phyloP scores from a whole-genome alignment of 1,140 invertebrate species.

The Neotoxoptera formosana region DNA sequence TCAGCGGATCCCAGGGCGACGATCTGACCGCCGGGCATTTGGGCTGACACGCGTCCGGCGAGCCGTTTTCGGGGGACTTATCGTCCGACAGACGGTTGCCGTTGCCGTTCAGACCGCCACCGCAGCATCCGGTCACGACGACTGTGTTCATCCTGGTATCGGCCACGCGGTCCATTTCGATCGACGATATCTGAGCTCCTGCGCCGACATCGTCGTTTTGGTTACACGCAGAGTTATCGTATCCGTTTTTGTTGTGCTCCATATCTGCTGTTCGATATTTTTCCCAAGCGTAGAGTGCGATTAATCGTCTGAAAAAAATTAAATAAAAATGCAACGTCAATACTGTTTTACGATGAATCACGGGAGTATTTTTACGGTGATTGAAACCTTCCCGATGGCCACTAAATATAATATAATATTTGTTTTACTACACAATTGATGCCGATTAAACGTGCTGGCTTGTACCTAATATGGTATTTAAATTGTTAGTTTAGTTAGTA shows the following conservation, averaged over 20 bases:
- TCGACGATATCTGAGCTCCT: background rate
- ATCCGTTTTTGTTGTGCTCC: background rate
- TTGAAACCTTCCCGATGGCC: background rate
- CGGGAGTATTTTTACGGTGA: background rate
- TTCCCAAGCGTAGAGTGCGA: background rate
- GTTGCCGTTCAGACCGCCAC: background rate
- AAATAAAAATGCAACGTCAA: background rate
- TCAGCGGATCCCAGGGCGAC: conserved; percentile 2
- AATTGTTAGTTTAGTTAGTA: background rate
- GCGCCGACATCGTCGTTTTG: background rate
- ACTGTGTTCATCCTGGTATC: background rate
- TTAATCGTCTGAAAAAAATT: background rate
- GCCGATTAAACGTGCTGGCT: background rate
- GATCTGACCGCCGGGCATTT: conserved; percentile 11
- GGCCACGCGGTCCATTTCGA: background rate
- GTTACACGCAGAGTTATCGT: background rate
- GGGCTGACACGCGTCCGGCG: background rate
- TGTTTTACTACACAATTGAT: background rate
- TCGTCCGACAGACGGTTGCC: background rate
- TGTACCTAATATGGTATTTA: background rate
- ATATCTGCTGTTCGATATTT: background rate
- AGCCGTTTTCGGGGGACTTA: background rate
- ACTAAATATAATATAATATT: background rate
- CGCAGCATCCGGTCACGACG: background rate
- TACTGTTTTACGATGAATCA: background rate